phyloP scores from a whole-genome alignment of 2,113 vertebrate genomes.

The Thymallus thymallus region DNA sequence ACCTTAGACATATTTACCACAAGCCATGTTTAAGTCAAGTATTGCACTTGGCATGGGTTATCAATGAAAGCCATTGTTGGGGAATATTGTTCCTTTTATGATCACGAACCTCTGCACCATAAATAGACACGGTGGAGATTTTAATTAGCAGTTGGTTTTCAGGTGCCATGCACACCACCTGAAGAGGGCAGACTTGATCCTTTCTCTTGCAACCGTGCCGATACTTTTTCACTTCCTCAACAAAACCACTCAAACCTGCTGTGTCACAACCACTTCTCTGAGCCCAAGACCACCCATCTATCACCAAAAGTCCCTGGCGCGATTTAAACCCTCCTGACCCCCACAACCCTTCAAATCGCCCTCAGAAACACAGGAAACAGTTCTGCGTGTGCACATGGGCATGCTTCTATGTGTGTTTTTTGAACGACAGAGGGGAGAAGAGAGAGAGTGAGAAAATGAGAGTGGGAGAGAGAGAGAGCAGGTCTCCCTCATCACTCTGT shows the following conservation, averaged over 20 bases:
- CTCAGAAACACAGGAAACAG: conserved; percentile 55
- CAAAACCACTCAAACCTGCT: conserved; percentile 54
- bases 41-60: too few relatives aligned
- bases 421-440: conserved; percentile 23
- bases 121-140: neutral
- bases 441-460: neutral
- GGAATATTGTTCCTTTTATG: neutral
- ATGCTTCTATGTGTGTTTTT: conserved; percentile 22
- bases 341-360: conserved; percentile 55
- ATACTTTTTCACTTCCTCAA: conserved; percentile 31
- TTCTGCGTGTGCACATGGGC: neutral
- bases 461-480: conserved; percentile 34
- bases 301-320: conserved; percentile 68
- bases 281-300: conserved; percentile 76
- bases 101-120: conserved; percentile 10
- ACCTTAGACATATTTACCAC: too few relatives aligned
- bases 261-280: conserved; percentile 58
- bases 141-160: neutral
- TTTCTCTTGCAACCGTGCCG: conserved; percentile 22
- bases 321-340: conserved; percentile 46
- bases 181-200: conserved; percentile 65
- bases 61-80: too few relatives aligned
- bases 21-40: too few relatives aligned
- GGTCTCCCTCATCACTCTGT: conserved; percentile 68
- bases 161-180: conserved; percentile 30